Evolutionary conservation across 2,797 vertebrate species (phyloP), one percentile per base, ranked within the genome.

Genomic region (Salarias fasciatus): DNA sequence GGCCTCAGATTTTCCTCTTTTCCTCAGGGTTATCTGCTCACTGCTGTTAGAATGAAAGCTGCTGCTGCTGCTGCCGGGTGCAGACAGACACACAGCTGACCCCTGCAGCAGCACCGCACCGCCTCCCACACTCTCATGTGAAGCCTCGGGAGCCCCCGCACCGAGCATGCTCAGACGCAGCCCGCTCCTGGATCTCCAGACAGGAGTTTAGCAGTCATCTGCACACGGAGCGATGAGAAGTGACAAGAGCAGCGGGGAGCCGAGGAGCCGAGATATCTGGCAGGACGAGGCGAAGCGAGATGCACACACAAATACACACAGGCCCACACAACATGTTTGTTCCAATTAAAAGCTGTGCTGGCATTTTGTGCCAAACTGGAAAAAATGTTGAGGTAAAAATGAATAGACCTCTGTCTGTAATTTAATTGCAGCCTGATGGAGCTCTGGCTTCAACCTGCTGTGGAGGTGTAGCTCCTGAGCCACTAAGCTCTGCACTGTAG

Each of bases 211-310:
- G 52, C 69, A 72, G 64, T 79, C 69, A 55, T 69, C 67, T 57
- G 53, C 24, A 24, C 57, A 45, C 13, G 40, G 35, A 80, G 46
- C n/a, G 59, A 84, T 71, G 69, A 36, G 51, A 77, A 71, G 70
- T 82, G 75, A 77, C 79, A 83, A 29, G 63, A 75, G 73, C 72
- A 74, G 75, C 58, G 51, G 76, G 84, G 78, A 73, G 72, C 69
- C 53, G 42, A 14, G 49, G 50, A 82, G 59, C 66, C 52, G 74
- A 80, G 62, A 43, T 62, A 59, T 63, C 51, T 62, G 57, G 53
- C 37, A 35, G 48, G 1, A 56, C 37, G 50, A 69, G 35, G 66
- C 44, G 47, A 45, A 40, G 68, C 55, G 63, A 66, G 30, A 36
- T 33, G 51, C 55, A 60, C 36, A 69, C 55, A 53, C 47, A 65